Percentiles rank a stretch among this genome's conserved stretches.
These are phyloP conservation scores for Phyllotis vaccarum DNA, from an alignment of 2,797 vertebrate species.

Conservation along the genomic window DNA sequence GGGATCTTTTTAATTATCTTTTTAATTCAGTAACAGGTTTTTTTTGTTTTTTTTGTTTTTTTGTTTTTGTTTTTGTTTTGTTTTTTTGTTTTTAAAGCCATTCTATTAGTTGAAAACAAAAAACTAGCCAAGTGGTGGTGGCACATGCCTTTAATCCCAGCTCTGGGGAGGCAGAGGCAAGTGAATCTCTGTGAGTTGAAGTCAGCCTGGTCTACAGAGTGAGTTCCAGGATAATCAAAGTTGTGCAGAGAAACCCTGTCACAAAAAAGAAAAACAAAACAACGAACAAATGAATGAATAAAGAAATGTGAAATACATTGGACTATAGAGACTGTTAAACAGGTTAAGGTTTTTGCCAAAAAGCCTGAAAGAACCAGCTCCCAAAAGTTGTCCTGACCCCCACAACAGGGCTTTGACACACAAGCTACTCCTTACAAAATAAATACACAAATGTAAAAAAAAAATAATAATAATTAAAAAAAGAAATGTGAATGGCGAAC, in stretches of 20 bases:
- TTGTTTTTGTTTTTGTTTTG: too few species aligned
- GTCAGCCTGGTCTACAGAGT: neutral
- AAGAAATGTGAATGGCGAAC: neutral
- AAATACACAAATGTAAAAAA: neutral
- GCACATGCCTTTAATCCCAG: neutral
- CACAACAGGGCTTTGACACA: neutral
- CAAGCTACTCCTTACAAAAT: neutral
- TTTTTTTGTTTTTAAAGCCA: too few species aligned
- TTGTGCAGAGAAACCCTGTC: too few species aligned
- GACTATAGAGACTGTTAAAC: neutral
- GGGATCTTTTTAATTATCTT: too few species aligned
- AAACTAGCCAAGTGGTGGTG: neutral
- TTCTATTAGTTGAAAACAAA: neutral
- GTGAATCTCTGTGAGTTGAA: neutral
- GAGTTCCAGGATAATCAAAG: neutral
- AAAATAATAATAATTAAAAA: neutral
- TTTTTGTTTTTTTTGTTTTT: too few species aligned
- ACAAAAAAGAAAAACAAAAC: neutral
- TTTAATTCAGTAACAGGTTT: slow-evolving; percentile 7
- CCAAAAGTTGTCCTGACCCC: neutral
- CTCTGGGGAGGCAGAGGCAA: neutral
- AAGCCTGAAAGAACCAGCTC: neutral
- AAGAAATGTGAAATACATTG: neutral
- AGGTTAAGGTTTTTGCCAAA: neutral
- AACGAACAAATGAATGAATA: neutral